These are phyloP conservation scores for Geococcyx californianus DNA, from an alignment of 2,113 vertebrate genomes.

Conservation along the genomic window DNA sequence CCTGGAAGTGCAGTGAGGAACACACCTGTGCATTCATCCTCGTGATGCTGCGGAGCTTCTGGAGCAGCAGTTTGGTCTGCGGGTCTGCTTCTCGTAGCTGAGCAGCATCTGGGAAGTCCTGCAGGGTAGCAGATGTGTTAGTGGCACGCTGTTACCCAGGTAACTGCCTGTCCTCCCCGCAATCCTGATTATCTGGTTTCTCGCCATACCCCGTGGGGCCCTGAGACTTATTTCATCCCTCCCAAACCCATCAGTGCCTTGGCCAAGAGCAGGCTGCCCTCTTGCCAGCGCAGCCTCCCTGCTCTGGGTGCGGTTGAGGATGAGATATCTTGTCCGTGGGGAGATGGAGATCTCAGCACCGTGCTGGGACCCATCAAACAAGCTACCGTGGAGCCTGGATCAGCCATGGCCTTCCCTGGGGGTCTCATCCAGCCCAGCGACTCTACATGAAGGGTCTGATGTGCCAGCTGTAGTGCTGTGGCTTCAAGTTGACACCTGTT, in stretches of 20 bases:
- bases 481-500: neutral
- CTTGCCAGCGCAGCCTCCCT: neutral
- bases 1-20: accelerated
- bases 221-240: neutral
- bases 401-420: neutral
- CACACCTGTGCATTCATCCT: accelerated
- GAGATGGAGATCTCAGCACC: neutral
- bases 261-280: neutral
- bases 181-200: neutral
- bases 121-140: neutral
- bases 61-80: neutral
- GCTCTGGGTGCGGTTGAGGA: neutral
- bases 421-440: neutral
- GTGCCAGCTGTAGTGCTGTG: neutral
- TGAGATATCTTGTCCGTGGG: accelerated
- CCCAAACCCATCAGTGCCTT: neutral
- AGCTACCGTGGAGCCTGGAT: neutral
- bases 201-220: accelerated
- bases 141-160: neutral
- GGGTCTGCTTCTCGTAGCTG: neutral
- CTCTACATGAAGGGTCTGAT: accelerated
- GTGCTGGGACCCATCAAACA: accelerated
- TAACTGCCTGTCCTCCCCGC: slow-evolving; percentile 6
- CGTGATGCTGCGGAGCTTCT: accelerated
- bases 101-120: neutral